Conservation (phyloP, 1,140 invertebrate species). For the Eueides isabella region DNA sequence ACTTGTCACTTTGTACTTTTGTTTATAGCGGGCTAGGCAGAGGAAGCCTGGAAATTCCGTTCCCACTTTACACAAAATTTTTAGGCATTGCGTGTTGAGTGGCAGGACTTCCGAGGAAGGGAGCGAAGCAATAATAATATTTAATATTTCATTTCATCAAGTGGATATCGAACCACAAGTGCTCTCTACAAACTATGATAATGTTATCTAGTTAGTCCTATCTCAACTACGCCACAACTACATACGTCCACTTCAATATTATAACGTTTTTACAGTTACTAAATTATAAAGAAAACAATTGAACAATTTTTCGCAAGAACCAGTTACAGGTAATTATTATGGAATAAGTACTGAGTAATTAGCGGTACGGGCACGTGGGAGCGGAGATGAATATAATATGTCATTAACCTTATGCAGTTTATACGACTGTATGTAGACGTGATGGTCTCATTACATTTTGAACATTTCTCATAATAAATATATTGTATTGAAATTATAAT, state of each 20-base stretch:
- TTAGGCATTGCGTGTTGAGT: no score
- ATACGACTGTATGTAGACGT: background rate
- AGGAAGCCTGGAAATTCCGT: no score
- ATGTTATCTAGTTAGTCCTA: background rate
- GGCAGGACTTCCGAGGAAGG: no score
- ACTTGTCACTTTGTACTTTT: no score
- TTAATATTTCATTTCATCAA: no score
- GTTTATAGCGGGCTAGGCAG: no score
- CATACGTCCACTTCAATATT: background rate
- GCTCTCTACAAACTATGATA: no score
- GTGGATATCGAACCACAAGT: no score
- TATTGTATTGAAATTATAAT: background rate
- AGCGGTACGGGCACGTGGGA: constrained; percentile 32
- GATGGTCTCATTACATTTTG: background rate
- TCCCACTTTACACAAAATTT: no score
- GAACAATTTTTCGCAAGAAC: constrained; percentile 34
- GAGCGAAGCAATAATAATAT: no score
- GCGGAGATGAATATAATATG: constrained; percentile 28
- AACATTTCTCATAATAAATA: background rate
- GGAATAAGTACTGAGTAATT: constrained; percentile 21
- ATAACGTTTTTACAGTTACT: background rate
- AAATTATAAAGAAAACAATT: constrained; percentile 28
- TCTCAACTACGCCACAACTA: background rate
- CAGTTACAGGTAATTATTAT: constrained; percentile 25
- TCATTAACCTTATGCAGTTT: constrained; percentile 29